phyloP scores from a whole-genome alignment of 2,113 vertebrate species.

The Eulemur rufifrons region DNA sequence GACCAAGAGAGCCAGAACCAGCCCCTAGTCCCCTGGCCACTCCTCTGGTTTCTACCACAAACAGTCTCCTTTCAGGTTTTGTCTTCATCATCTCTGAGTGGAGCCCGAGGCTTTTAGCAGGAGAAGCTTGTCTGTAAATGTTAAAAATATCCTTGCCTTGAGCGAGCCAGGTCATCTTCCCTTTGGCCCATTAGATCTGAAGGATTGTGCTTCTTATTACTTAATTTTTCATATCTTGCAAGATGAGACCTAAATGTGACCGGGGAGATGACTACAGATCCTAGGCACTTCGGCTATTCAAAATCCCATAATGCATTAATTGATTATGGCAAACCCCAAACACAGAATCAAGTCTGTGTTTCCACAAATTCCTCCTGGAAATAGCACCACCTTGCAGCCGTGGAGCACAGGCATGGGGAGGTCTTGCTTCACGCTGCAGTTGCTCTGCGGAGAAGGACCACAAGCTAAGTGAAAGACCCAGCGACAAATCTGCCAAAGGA shows the following conservation, averaged over 20 bases:
- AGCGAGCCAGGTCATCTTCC: not conserved
- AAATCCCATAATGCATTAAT: not conserved
- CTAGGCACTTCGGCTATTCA: not conserved
- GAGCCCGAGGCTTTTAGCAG: not conserved
- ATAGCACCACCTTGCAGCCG: not conserved
- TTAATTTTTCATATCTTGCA: slow-evolving; percentile 55
- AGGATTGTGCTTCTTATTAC: not conserved
- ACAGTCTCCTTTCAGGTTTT: not conserved
- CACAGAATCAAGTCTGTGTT: not conserved
- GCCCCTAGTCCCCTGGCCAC: not conserved
- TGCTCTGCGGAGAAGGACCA: not conserved
- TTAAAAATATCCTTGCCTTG: not conserved
- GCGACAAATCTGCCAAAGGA: not conserved
- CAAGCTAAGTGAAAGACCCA: not conserved
- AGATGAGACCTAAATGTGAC: slow-evolving; percentile 45
- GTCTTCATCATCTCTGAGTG: not conserved
- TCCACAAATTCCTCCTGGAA: slow-evolving; percentile 27
- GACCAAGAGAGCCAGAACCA: not conserved
- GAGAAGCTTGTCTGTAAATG: not conserved
- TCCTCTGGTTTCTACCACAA: slow-evolving; percentile 16
- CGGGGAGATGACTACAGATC: slow-evolving; percentile 8
- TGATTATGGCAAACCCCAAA: slow-evolving; percentile 32
- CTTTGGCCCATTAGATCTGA: not conserved
- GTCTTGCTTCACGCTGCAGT: not conserved
- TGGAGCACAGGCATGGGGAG: not conserved